phyloP scores from a whole-genome alignment of 2,888 invertebrate species.

The Oithona nana region DNA sequence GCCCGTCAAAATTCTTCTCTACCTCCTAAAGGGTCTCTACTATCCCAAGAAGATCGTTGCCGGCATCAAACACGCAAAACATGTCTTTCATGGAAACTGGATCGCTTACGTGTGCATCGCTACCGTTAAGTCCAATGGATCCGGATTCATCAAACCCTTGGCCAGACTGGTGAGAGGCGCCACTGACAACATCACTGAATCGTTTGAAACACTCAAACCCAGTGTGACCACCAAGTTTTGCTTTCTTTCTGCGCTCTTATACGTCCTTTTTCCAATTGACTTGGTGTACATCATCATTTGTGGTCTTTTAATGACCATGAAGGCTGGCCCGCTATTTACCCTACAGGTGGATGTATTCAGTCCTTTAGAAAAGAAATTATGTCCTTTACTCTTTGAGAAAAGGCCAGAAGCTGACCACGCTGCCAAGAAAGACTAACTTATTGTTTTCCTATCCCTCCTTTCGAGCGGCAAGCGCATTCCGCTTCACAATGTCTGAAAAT shows the following conservation, averaged over 20 bases:
- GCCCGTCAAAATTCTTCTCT: slow-evolving; percentile 5
- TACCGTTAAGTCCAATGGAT: slow-evolving; percentile 7
- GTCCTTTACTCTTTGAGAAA: background rate
- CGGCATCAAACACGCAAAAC: slow-evolving; percentile 5
- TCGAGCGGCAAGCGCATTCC: too few species aligned
- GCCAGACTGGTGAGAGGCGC: background rate
- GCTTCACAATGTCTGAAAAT: too few species aligned
- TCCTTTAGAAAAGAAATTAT: background rate
- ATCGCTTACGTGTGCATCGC: background rate
- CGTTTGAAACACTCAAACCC: slow-evolving; percentile 2
- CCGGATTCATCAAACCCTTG: slow-evolving; percentile 12
- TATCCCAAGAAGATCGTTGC: slow-evolving; percentile 12
- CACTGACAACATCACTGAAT: background rate
- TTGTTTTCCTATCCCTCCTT: too few species aligned
- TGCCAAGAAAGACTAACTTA: background rate
- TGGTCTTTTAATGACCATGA: slow-evolving; percentile 8
- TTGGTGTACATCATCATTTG: background rate
- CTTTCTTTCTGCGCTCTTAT: slow-evolving; percentile 1
- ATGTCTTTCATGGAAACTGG: background rate
- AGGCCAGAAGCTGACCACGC: too few species aligned
- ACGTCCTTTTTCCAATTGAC: background rate
- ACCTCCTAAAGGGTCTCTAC: slow-evolving; percentile 1
- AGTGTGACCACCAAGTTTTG: slow-evolving; percentile 7
- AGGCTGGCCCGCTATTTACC: slow-evolving; percentile 6
- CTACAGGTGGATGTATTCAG: background rate